Evolutionary conservation across 2,113 vertebrate genomes (phyloP).

Genomic region (Menura novaehollandiae): DNA sequence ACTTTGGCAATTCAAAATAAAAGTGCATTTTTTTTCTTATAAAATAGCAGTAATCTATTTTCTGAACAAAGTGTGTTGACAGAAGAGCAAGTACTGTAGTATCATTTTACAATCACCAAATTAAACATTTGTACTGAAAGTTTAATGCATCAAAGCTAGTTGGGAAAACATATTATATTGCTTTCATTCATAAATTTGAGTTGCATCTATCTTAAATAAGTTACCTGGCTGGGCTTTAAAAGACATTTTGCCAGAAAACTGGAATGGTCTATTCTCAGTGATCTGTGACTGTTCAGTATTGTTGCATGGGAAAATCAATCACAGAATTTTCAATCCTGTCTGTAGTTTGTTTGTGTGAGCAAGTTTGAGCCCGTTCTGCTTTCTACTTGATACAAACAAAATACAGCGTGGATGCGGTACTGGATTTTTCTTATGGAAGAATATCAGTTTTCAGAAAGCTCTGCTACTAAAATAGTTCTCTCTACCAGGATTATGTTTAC

Average conservation of each 20-base stretch:
- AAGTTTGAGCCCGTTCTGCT: background rate
- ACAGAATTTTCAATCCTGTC: background rate
- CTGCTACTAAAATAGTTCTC: background rate
- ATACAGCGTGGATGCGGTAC: background rate
- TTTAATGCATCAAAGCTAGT: background rate
- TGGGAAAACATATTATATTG: background rate
- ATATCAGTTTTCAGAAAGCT: background rate
- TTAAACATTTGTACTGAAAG: background rate
- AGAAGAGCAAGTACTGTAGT: background rate
- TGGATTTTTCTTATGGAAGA: background rate
- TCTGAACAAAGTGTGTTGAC: background rate
- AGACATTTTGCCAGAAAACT: background rate
- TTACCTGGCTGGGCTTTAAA: background rate
- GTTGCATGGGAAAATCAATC: background rate
- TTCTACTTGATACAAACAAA: background rate
- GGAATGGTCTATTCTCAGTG: background rate
- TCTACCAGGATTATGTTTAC: background rate
- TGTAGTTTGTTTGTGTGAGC: background rate
- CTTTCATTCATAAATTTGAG: background rate
- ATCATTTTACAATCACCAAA: background rate
- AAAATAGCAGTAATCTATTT: background rate
- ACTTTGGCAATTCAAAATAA: background rate
- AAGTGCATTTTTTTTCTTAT: background rate
- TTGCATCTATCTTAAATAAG: background rate
- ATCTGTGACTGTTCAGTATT: background rate